Base-by-base conservation (phyloP, 2,888 invertebrate genomes). In the Phasia obesa region DNA sequence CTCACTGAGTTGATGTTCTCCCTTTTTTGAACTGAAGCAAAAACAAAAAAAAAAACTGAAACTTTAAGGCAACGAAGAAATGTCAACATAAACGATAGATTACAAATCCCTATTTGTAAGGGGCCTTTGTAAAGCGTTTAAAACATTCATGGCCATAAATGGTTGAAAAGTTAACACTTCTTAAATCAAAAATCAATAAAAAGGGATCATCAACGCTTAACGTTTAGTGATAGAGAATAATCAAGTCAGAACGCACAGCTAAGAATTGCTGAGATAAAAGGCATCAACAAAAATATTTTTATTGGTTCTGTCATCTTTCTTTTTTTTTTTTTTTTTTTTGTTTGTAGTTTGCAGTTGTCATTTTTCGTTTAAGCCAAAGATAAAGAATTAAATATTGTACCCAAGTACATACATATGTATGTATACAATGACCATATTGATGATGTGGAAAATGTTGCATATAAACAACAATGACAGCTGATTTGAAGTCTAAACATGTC, bases 401-500 rank as follows among this genome's bases (percentile, higher is more conserved):
- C 51, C 23, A 76, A 60, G 53, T 76, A 53, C 55, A 64, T 77
- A 70, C 47, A 21, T 70, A 62, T n/a, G n/a, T n/a, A n/a, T n/a
- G n/a, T n/a, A 62, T 70, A 23, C 60, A 59, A 60, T 80, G 79
- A 59, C 73, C 79, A 79, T 67, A 67, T 53, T 67, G 67, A 73
- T 74, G 53, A 67, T 60, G 67, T 73, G 73, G 60, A 67, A 80
- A 74, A 73, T 69, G 76, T 67, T 31, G 64, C 64, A 71, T 65
- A 57, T 71, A 60, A 73, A 79, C 59, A 81, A 64, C 81, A 79
- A 75, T 79, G 85, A 77, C 85, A 86, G 86, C 87, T 88, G 86
- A 88, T 88, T 89, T 88, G 86, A 85, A 89, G 88, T 89, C 86
- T 84, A 86, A 81, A 84, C 88, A 89, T 89, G 88, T 89, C 88